Evolutionary conservation across 92 coral and sea anemone genomes (phyloP).

Genomic region (Porites lobata): DNA sequence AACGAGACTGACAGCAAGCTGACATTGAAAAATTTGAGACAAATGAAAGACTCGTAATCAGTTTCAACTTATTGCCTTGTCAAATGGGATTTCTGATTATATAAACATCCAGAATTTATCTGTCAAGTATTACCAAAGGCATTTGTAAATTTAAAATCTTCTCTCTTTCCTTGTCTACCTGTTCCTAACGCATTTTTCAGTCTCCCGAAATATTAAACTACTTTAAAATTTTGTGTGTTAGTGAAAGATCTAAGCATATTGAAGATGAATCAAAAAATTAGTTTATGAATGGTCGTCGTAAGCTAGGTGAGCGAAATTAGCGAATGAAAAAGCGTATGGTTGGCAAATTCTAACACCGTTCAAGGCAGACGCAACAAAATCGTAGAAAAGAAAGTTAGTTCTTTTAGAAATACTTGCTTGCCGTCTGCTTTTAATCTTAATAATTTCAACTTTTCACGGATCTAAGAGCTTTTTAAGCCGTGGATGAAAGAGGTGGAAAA

Average conservation of each 20-base stretch:
- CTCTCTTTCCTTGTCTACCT: neutral
- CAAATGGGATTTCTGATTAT: conserved; percentile 48
- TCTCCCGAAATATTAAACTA: neutral
- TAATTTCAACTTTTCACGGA: neutral
- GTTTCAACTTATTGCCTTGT: conserved; percentile 42
- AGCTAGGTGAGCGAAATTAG: too few relatives aligned
- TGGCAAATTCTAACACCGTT: neutral
- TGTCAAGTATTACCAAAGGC: neutral
- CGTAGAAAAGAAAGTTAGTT: neutral
- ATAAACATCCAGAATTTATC: conserved; percentile 23
- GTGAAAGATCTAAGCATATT: neutral
- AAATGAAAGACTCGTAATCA: conserved; percentile 27
- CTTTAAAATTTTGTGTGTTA: neutral
- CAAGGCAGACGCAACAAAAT: neutral
- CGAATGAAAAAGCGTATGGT: neutral
- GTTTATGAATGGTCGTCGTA: too few relatives aligned
- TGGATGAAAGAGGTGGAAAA: neutral
- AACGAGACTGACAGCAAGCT: conserved; percentile 21
- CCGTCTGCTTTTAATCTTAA: neutral
- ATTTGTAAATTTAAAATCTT: conserved; percentile 1
- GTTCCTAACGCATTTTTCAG: neutral
- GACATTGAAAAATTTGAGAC: too few relatives aligned
- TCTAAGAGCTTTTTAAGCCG: neutral
- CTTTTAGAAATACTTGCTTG: neutral
- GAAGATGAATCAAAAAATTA: neutral